phyloP scores from a whole-genome alignment of 1,140 invertebrate genomes.

The Pseudomyrmex concolor region DNA sequence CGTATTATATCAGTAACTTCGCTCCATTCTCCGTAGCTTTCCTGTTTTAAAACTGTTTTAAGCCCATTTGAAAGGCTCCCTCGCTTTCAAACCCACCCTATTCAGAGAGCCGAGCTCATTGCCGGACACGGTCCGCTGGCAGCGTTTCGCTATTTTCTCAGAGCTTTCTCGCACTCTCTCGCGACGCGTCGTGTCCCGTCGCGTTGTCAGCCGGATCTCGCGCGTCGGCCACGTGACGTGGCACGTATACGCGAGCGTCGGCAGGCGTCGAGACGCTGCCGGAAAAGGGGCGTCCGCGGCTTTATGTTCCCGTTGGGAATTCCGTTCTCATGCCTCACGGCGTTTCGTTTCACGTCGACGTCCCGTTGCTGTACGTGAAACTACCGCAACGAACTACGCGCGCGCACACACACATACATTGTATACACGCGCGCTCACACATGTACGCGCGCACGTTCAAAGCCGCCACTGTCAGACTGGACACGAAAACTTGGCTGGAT shows the following conservation, averaged over 20 bases:
- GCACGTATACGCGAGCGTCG: slow-evolving; percentile 68
- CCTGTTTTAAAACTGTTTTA: slow-evolving; percentile 29
- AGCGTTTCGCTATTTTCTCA: slow-evolving; percentile 40
- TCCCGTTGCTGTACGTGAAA: slow-evolving; percentile 44
- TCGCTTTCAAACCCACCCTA: slow-evolving; percentile 2
- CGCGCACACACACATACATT: neutral
- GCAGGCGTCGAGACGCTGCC: slow-evolving; percentile 70
- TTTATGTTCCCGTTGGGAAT: slow-evolving; percentile 73
- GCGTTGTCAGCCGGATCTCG: slow-evolving; percentile 57
- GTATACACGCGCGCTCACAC: neutral
- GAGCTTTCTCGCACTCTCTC: slow-evolving; percentile 41
- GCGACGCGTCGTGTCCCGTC: slow-evolving; percentile 60
- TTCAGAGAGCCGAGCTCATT: neutral
- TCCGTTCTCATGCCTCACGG: slow-evolving; percentile 63
- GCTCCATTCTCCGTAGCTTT: neutral
- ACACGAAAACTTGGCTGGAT: slow-evolving; percentile 57
- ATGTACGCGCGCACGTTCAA: slow-evolving; percentile 11
- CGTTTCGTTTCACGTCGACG: slow-evolving; percentile 60
- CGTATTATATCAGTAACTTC: neutral
- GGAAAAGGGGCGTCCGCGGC: slow-evolving; percentile 72
- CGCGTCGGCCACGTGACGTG: slow-evolving; percentile 65
- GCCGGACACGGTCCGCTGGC: slow-evolving; percentile 14
- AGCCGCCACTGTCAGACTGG: slow-evolving; percentile 49
- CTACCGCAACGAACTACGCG: neutral
- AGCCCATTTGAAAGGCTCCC: slow-evolving; percentile 28